A percentile compares a stretch with the other conserved stretches of the same genome.
Conservation (phyloP, 1,140 invertebrate genomes). For the Mercenaria mercenaria region DNA sequence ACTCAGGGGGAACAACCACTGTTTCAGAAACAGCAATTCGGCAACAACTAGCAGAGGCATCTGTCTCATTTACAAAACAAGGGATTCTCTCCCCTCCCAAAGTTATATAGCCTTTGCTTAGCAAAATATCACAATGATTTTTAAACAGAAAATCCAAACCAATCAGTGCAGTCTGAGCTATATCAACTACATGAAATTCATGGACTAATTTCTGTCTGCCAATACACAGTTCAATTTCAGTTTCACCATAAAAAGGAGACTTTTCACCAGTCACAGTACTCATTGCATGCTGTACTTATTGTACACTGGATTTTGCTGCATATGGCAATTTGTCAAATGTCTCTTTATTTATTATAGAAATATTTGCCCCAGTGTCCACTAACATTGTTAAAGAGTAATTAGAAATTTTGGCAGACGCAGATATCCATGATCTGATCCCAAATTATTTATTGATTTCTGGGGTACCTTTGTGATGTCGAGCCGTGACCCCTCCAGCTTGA, state of each 20-base stretch:
- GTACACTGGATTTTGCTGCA: neutral
- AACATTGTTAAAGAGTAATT: neutral
- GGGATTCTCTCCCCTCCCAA: neutral
- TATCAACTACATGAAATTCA: too few relatives aligned
- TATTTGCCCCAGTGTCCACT: slow-evolving; percentile 53
- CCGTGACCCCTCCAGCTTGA: neutral
- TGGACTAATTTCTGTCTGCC: too few relatives aligned
- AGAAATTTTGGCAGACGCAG: neutral
- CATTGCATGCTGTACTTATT: slow-evolving; percentile 43
- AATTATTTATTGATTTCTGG: neutral
- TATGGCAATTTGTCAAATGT: neutral
- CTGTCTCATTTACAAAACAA: neutral
- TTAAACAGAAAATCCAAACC: slow-evolving; percentile 53
- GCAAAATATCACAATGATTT: neutral
- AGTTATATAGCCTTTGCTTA: neutral
- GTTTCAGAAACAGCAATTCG: too few relatives aligned
- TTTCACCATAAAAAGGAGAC: slow-evolving; percentile 48
- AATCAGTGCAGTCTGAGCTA: too few relatives aligned
- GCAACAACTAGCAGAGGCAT: too few relatives aligned
- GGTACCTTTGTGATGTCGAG: neutral
- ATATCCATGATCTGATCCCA: neutral
- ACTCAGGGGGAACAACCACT: too few relatives aligned
- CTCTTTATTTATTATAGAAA: slow-evolving; percentile 40
- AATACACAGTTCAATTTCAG: neutral
- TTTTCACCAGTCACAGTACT: slow-evolving; percentile 66